Percentiles rank a stretch among this genome's conserved stretches.
phyloP scores from a whole-genome alignment of 1,140 invertebrate species.

The Cheumatopsyche charites region DNA sequence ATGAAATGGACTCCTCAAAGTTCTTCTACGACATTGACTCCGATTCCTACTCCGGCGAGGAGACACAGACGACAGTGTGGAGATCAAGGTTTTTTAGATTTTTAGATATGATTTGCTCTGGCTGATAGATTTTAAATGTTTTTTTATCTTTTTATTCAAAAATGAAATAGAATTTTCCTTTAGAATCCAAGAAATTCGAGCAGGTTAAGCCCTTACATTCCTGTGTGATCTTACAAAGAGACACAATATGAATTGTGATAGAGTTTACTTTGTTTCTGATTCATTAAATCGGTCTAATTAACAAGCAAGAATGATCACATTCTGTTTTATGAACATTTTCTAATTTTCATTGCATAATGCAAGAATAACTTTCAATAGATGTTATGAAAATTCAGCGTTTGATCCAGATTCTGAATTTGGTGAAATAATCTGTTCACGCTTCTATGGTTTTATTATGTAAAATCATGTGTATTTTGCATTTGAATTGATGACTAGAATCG shows the following conservation, averaged over 20 bases:
- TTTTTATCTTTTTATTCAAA: not conserved
- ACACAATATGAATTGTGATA: too few species aligned
- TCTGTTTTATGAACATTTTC: too few species aligned
- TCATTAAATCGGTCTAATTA: too few species aligned
- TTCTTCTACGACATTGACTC: slow-evolving; percentile 51
- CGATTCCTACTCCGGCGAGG: slow-evolving; percentile 54
- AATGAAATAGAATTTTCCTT: not conserved
- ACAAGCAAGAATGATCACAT: too few species aligned
- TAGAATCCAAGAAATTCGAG: too few species aligned
- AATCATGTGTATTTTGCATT: not conserved
- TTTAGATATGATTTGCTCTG: not conserved
- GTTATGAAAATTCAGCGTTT: not conserved
- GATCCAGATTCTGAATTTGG: not conserved
- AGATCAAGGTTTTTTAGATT: slow-evolving; percentile 57
- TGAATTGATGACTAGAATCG: not conserved
- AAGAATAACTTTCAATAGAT: not conserved
- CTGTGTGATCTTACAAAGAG: not conserved
- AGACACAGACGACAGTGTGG: slow-evolving; percentile 59
- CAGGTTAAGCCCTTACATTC: too few species aligned
- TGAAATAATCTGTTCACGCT: not conserved
- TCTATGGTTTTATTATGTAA: not conserved
- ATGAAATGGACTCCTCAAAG: slow-evolving; percentile 50
- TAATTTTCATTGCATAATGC: too few species aligned
- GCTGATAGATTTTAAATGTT: slow-evolving; percentile 1
- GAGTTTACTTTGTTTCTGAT: too few species aligned